Evolutionary conservation across 2,797 vertebrate species (phyloP), one percentile per base, ranked within the genome.

Genomic region (Phrynocephalus forsythii): DNA sequence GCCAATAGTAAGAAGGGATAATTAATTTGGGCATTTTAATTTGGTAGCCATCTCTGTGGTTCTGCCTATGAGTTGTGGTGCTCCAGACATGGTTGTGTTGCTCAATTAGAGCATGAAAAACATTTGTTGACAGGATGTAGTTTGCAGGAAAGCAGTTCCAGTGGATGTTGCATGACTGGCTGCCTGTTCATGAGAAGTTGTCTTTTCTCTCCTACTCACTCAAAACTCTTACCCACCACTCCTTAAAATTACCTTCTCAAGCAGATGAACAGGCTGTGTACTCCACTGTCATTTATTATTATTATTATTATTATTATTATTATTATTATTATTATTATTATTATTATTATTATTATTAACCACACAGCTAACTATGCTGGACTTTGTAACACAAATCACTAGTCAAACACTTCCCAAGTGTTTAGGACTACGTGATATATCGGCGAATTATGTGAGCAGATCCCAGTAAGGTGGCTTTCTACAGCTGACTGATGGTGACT

Each of bases 1-100:
- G 8, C 44, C 71, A n/a, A 38, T 67, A 67, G 33, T 86, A 87
- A 79, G 16, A 87, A 18, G 20, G 30, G 28, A 68, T 68, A 68
- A 87, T 87, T 67, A 87, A 82, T 24, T 50, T 87, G 44, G 44
- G 75, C 67, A 44, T 68, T 87, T 87, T 68, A 75, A 83, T 6
- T 68, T 69, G 69, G n/a, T 24, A 78, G 18, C 28, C 24, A 1
- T 30, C 10, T 68, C 11, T 68, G 16, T 66, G 18, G 9, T 33
- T 26, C 44, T 67, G 15, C 48, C 3, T 13, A 60, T 44, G 30
- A 66, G 11, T 13, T 68, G 13, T 68, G 77, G n/a, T 24, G 68
- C 69, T 44, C 8, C 16, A 2, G 60, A 86, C 71, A 75, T 38
- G 50, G 26, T 48, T 87, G n/a, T 68, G 3, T 75, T 68, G n/a